These are phyloP conservation scores for Protomyctophum bolini DNA, from an alignment of 2,113 vertebrate genomes.

Conservation along the genomic window DNA sequence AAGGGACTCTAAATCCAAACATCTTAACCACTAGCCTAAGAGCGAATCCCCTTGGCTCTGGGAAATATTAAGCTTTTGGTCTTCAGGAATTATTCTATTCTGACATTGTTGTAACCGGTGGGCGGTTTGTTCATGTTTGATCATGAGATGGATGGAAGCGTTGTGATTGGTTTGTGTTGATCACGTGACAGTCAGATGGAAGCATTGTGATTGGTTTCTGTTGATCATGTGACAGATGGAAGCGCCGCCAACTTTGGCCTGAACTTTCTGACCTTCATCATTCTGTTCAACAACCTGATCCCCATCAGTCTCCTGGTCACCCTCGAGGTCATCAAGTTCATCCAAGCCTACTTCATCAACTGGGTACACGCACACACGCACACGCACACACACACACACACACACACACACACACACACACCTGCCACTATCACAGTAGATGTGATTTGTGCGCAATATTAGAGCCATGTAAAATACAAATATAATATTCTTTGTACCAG, in stretches of 20 bases:
- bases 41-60: no score
- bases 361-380: slow-evolving; percentile 76
- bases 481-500: no score
- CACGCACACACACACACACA: slow-evolving; percentile 22
- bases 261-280: slow-evolving; percentile 93
- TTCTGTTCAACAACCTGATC: slow-evolving; percentile 94
- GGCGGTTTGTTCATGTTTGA: neutral
- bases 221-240: slow-evolving; percentile 78
- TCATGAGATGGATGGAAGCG: no score
- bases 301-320: slow-evolving; percentile 92
- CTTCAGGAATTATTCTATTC: no score
- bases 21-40: neutral
- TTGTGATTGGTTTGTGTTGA: slow-evolving; percentile 1
- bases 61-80: no score
- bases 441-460: no score
- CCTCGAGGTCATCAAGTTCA: slow-evolving; percentile 91
- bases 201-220: neutral
- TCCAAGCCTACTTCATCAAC: slow-evolving; percentile 93
- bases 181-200: slow-evolving; percentile 67
- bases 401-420: no score
- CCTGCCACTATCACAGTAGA: no score
- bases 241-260: slow-evolving; percentile 89
- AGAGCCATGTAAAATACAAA: no score
- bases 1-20: slow-evolving; percentile 1
- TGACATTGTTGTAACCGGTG: no score